phyloP scores from a whole-genome alignment of 2,113 vertebrate genomes.

The Corynorhinus townsendii region DNA sequence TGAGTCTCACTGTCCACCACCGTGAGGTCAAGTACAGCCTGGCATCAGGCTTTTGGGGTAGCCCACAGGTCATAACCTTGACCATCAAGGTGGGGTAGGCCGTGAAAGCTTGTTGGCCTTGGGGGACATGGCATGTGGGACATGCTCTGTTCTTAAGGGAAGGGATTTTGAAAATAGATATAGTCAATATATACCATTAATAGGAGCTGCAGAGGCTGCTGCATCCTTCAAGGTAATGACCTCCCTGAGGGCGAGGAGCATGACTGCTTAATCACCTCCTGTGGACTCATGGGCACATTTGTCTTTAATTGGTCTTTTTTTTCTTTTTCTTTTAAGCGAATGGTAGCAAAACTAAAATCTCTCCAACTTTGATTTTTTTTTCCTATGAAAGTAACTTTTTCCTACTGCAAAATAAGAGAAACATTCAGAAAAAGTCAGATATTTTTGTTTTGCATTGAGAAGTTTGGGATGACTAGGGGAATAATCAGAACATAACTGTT shows the following conservation, averaged over 20 bases:
- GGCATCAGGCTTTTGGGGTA: background rate
- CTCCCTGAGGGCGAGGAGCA: background rate
- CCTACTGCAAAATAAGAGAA: background rate
- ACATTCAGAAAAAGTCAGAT: background rate
- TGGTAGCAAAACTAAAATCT: constrained; percentile 37
- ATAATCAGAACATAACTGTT: background rate
- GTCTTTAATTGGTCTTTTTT: constrained; percentile 34
- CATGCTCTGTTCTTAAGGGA: background rate
- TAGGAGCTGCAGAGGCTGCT: background rate
- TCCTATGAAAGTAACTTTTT: constrained; percentile 23
- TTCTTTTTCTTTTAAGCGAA: background rate
- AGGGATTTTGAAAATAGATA: constrained; percentile 34
- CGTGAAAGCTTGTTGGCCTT: background rate
- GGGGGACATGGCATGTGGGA: background rate
- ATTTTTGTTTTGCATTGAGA: background rate
- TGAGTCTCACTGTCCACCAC: background rate
- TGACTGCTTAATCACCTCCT: constrained; percentile 30
- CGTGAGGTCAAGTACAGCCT: background rate
- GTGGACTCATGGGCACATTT: constrained; percentile 28
- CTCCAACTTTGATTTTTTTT: background rate
- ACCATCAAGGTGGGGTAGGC: background rate
- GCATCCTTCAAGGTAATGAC: constrained; percentile 51
- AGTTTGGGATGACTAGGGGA: background rate
- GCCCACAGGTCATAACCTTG: background rate
- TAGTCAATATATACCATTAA: constrained; percentile 46